Evolutionary conservation across 2,888 invertebrate species (phyloP).

Genomic region (Synanthedon vespiformis): DNA sequence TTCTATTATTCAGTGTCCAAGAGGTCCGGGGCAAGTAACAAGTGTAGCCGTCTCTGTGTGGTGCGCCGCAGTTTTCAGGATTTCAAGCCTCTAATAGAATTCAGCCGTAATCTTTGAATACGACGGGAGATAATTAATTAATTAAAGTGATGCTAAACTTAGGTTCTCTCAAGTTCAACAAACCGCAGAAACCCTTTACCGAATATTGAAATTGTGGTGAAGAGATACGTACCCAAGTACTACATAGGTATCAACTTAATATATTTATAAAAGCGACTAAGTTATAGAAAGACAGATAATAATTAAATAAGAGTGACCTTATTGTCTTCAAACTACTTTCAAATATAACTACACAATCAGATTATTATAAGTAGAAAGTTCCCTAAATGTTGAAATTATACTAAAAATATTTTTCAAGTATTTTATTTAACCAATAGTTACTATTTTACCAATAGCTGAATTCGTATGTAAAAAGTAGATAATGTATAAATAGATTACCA

Average conservation of each 20-base stretch:
- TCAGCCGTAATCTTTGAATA: constrained; percentile 1
- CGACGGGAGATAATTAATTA: neutral
- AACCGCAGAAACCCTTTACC: neutral
- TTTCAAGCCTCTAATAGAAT: constrained; percentile 1
- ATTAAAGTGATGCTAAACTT: neutral
- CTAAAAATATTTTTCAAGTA: no score
- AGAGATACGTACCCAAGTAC: neutral
- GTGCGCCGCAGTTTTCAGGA: neutral
- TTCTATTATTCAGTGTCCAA: constrained; percentile 24
- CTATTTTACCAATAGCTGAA: no score
- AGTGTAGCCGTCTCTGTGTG: neutral
- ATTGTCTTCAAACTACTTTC: no score
- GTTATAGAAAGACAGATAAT: no score
- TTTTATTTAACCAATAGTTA: no score
- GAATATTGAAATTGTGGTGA: constrained; percentile 1
- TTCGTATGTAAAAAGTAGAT: no score
- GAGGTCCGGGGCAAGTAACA: constrained; percentile 8
- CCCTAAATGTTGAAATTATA: no score
- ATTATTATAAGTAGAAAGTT: no score
- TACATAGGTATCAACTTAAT: neutral
- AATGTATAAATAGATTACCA: no score
- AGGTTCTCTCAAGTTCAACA: neutral
- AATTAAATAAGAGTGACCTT: no score
- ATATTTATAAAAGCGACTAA: no score
- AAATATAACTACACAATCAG: no score